Evolutionary conservation across 2,888 invertebrate genomes (phyloP).

Genomic region (Hipparchia sbordonii): DNA sequence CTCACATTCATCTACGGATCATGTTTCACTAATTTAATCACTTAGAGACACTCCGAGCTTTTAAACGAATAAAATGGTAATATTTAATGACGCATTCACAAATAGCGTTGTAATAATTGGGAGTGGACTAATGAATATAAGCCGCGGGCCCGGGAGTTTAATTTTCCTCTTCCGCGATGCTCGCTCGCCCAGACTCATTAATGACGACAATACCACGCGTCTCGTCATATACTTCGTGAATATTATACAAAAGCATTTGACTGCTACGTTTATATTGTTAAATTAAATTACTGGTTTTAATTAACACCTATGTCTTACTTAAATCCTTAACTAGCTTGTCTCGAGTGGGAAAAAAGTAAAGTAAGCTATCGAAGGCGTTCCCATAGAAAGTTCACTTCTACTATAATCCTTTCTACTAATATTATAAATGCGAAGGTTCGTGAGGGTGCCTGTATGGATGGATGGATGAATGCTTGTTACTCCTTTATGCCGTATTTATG

Average conservation of each 20-base stretch:
- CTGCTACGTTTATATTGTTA: neutral
- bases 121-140: slow-evolving; percentile 75
- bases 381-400: too few species aligned
- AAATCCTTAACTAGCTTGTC: too few species aligned
- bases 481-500: too few species aligned
- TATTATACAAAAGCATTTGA: neutral
- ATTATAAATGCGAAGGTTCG: too few species aligned
- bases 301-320: neutral
- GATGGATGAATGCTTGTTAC: too few species aligned
- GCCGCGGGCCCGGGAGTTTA: slow-evolving; percentile 79
- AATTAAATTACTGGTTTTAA: neutral
- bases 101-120: slow-evolving; percentile 68
- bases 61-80: slow-evolving; percentile 38
- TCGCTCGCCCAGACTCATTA: slow-evolving; percentile 52
- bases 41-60: neutral
- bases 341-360: too few species aligned
- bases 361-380: too few species aligned
- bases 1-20: neutral
- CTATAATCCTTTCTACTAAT: too few species aligned
- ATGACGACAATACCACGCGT: slow-evolving; percentile 18
- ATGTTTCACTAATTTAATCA: neutral
- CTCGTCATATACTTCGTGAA: slow-evolving; percentile 15
- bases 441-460: too few species aligned
- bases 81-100: slow-evolving; percentile 64
- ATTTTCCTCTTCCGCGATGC: slow-evolving; percentile 81